These are phyloP conservation scores for Leptobrachium ailaonicum DNA, from an alignment of 2,113 vertebrate genomes.

Conservation along the genomic window DNA sequence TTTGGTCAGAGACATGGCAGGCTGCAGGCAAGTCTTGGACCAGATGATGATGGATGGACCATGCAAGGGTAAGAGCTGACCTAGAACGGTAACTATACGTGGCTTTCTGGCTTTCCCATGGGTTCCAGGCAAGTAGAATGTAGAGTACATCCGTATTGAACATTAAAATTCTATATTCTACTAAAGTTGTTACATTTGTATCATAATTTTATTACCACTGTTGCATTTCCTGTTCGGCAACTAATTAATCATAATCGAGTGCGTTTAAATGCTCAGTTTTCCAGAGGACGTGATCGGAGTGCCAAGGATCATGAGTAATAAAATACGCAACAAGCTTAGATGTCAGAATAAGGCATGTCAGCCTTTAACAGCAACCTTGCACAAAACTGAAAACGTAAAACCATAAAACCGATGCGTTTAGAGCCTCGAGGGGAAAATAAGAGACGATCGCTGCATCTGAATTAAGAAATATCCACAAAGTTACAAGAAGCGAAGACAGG, in stretches of 20 bases:
- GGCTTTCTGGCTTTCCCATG: no score
- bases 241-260: not conserved
- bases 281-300: slow-evolving; percentile 12
- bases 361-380: slow-evolving; percentile 32
- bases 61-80: no score
- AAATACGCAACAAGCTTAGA: slow-evolving; percentile 19
- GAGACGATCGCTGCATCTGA: slow-evolving; percentile 18
- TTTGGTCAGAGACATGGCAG: no score
- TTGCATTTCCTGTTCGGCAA: not conserved
- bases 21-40: no score
- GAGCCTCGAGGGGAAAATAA: not conserved
- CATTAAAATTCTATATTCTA: not conserved
- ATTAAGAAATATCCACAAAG: not conserved
- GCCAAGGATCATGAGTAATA: slow-evolving; percentile 22
- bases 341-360: slow-evolving; percentile 15
- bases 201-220: not conserved
- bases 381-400: slow-evolving; percentile 25
- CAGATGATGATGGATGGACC: no score
- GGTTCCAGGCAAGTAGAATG: not conserved
- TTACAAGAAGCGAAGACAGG: not conserved
- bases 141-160: slow-evolving; percentile 12
- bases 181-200: not conserved
- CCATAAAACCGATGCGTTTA: slow-evolving; percentile 26
- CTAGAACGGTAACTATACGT: no score
- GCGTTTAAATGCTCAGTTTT: slow-evolving; percentile 3